Percentiles rank a stretch among this genome's conserved stretches.
phyloP scores from a whole-genome alignment of 2,113 vertebrate species.

The Sinocyclocheilus grahami region DNA sequence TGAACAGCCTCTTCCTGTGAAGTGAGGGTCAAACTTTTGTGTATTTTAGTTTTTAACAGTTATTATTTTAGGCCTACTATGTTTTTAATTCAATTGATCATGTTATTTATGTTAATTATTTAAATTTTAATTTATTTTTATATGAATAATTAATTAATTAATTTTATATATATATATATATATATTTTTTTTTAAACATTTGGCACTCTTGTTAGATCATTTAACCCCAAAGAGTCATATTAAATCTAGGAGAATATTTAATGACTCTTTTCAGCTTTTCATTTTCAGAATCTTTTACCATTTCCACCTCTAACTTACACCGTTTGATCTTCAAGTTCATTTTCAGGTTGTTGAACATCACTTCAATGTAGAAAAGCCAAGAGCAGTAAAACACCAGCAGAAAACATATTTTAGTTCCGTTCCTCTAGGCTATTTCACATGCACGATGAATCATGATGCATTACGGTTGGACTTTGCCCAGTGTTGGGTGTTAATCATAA shows the following conservation, averaged over 20 bases:
- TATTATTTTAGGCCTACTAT: too few species aligned
- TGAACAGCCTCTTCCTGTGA: background rate
- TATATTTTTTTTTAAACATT: background rate
- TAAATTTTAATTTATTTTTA: background rate
- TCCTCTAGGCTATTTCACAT: background rate
- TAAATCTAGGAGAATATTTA: background rate
- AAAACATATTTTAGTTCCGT: background rate
- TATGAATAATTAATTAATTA: too few species aligned
- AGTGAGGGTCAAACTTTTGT: background rate
- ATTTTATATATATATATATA: too few species aligned
- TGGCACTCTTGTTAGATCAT: background rate
- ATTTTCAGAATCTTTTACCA: background rate
- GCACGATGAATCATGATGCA: background rate
- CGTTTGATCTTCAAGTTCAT: background rate
- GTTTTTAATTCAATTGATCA: too few species aligned
- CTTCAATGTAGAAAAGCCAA: background rate
- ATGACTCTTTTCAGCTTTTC: background rate
- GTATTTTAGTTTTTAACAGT: too few species aligned
- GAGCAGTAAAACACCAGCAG: background rate
- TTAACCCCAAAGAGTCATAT: background rate
- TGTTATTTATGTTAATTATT: background rate
- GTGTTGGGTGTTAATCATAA: background rate
- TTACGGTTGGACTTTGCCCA: slow-evolving; percentile 5
- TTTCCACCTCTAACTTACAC: background rate
- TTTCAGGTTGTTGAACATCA: background rate